Conservation (phyloP, 2,888 invertebrate genomes). For the Polietes domitor region DNA sequence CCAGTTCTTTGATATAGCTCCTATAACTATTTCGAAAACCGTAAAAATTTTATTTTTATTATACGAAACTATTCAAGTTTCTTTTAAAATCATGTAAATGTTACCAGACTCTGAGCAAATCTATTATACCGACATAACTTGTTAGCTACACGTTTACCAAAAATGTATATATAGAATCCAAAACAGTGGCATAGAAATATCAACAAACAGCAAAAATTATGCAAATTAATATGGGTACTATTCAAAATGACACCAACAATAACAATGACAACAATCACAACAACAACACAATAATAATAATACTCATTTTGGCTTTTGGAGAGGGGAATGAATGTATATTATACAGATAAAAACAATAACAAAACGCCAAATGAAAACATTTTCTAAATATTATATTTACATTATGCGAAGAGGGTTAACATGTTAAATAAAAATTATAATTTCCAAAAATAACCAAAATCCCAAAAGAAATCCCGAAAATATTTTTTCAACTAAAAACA, state of each 20-base stretch:
- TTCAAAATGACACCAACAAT: slow-evolving; percentile 26
- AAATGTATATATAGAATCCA: background rate
- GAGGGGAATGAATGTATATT: background rate
- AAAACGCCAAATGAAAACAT: background rate
- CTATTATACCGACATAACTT: background rate
- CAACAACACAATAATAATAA: background rate
- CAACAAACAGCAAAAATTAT: slow-evolving; percentile 26
- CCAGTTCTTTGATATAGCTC: no score
- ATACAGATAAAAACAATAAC: slow-evolving; percentile 1
- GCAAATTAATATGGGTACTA: slow-evolving; percentile 50
- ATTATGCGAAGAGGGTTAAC: background rate
- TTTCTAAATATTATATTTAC: slow-evolving; percentile 15
- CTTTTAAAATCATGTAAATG: no score
- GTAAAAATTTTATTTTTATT: no score
- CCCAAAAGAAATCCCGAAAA: no score
- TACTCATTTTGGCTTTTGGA: background rate
- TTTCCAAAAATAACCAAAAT: no score
- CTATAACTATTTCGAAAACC: no score
- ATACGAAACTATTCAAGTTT: no score
- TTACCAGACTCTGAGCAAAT: background rate
- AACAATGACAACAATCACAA: background rate
- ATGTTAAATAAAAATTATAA: no score
- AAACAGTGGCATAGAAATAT: background rate
- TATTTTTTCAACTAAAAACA: no score
- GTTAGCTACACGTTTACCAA: no score